These are phyloP conservation scores for Drosophila repleta DNA, from an alignment of 1,140 invertebrate genomes.

Conservation along the genomic window DNA sequence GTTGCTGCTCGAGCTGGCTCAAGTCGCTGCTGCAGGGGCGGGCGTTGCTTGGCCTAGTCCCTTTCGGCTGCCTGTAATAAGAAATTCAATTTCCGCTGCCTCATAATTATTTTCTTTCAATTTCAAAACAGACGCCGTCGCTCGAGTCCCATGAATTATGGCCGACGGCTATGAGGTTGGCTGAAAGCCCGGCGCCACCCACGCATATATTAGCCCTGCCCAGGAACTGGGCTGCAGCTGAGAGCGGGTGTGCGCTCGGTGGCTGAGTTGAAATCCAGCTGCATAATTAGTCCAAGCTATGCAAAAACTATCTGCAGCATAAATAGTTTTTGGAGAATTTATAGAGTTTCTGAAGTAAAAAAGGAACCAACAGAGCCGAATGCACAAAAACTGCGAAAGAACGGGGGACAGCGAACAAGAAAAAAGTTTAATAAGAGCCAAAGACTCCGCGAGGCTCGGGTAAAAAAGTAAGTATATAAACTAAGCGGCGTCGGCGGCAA, in stretches of 20 bases:
- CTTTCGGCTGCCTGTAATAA: constrained; percentile 60
- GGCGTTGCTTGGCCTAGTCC: constrained; percentile 17
- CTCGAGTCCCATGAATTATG: constrained; percentile 64
- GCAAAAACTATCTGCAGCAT: constrained; percentile 60
- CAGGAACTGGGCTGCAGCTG: constrained; percentile 14
- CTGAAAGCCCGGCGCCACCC: constrained; percentile 47
- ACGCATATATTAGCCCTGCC: constrained; percentile 53
- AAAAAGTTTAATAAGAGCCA: constrained; percentile 23
- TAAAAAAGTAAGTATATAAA: constrained; percentile 45
- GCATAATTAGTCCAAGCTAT: constrained; percentile 71
- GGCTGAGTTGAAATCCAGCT: constrained; percentile 59
- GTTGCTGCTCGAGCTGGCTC: not conserved
- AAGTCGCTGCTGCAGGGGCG: not conserved
- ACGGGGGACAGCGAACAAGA: not conserved
- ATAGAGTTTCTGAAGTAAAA: constrained; percentile 39
- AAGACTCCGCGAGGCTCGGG: constrained; percentile 5
- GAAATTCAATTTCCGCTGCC: constrained; percentile 80
- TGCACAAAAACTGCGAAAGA: not conserved
- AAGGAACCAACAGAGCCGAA: constrained; percentile 4
- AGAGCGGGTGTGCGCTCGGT: constrained; percentile 22
- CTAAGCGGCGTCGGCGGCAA: constrained; percentile 60
- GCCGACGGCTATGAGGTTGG: constrained; percentile 54
- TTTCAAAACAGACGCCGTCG: constrained; percentile 71
- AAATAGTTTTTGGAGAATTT: constrained; percentile 72
- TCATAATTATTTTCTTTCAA: constrained; percentile 82